Base-by-base conservation (phyloP, 2,113 vertebrate species). In the Taxidea taxus region DNA sequence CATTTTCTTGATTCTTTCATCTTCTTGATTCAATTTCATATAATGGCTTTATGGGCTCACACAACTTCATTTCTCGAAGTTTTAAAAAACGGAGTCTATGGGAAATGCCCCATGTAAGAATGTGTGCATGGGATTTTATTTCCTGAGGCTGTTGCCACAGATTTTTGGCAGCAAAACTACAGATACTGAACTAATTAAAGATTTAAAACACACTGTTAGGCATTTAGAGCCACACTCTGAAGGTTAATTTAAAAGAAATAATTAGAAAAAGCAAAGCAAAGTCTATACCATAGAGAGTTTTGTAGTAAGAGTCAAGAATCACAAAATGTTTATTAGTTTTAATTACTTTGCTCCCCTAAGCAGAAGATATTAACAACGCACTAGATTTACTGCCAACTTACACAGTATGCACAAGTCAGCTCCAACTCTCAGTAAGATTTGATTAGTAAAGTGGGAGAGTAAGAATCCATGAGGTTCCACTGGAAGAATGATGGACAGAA, bases 191-290 rank as follows among this genome's bases (percentile, higher is more conserved):
- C 66, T 49, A 95, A 95, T 96, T 94, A 95, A 94, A 94, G 82
- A 91, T 95, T 92, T 89, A 96, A 97, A 93, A 94, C 29, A 97
- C 60, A 96, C 31, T 81, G 72, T 91, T 90, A 81, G 89, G 87
- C 83, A 96, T 94, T 83, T 82, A 96, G 87, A 93, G 62, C 54
- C 47, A 96, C 37, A 82, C 5, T 83, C 85, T 49, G 31, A 95
- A 96, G 49, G 72, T 81, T 95, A 58, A 94, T 95, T 87, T 74
- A 95, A 97, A 86, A 94, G 83, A 68, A 96, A 94, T 75, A 96
- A 91, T 64, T 56, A 80, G 93, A 68, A 83, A 96, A 92, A 74
- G 54, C 91, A 92, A 93, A 68, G 70, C 39, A 74, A 89, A 83
- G 7, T n/a, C 39, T 95, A 54, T 27, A 56, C 60, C 86, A 37